Conservation (phyloP, 2,888 invertebrate species). For the Hoplodrina ambigua region DNA sequence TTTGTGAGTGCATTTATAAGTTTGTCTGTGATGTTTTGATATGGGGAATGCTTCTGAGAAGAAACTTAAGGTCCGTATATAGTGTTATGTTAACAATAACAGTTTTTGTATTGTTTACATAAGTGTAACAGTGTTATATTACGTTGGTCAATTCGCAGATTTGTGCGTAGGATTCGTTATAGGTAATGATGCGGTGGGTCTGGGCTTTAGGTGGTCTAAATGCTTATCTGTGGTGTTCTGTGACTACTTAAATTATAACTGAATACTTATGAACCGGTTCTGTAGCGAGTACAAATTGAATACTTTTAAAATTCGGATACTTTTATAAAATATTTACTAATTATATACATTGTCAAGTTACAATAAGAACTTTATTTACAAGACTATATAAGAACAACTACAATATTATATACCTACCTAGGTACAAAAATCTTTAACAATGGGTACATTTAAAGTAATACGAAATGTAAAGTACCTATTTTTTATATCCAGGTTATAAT, state of each 20-base stretch:
- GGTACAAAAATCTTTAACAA: no score
- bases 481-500: no score
- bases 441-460: no score
- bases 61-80: constrained; percentile 76
- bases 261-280: background rate
- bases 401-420: no score
- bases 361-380: no score
- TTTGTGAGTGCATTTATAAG: constrained; percentile 36
- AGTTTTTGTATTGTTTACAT: constrained; percentile 82
- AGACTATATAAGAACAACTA: no score
- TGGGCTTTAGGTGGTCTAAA: constrained; percentile 70
- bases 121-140: constrained; percentile 76
- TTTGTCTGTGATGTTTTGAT: constrained; percentile 74
- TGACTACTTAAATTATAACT: constrained; percentile 33
- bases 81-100: constrained; percentile 78
- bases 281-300: no score
- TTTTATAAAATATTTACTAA: no score
- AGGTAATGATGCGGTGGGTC: constrained; percentile 72
- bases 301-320: no score
- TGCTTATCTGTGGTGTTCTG: constrained; percentile 56
- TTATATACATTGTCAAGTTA: no score
- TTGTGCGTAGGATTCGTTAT: constrained; percentile 82
- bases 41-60: constrained; percentile 77
- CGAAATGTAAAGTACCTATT: no score
- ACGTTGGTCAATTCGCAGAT: constrained; percentile 82